Conservation (phyloP, 2,888 invertebrate species). For the Electrophaes corylata region DNA sequence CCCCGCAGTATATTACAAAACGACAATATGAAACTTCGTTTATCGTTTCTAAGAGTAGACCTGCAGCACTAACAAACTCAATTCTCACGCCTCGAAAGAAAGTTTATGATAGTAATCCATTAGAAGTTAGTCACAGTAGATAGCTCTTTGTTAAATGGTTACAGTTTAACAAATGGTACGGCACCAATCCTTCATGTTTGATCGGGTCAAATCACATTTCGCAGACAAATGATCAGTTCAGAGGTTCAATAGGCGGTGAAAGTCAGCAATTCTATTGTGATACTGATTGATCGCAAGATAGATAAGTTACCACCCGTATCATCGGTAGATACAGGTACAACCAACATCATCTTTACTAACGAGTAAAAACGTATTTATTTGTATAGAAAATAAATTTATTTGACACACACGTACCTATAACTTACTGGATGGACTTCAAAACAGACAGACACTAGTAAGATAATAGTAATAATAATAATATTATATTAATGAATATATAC, state of each 20-base stretch:
- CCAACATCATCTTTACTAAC: neutral
- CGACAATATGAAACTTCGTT: too few relatives aligned
- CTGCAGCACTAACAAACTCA: neutral
- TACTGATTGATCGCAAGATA: constrained; percentile 65
- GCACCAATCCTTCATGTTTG: constrained; percentile 53
- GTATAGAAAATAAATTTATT: too few relatives aligned
- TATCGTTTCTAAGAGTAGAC: too few relatives aligned
- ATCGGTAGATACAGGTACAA: constrained; percentile 36
- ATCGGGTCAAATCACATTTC: constrained; percentile 56
- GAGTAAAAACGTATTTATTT: neutral
- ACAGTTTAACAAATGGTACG: constrained; percentile 25
- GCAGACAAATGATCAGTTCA: constrained; percentile 55
- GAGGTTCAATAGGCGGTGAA: constrained; percentile 61
- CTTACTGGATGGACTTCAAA: too few relatives aligned
- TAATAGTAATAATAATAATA: too few relatives aligned
- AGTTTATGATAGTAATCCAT: neutral
- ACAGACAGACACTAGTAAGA: too few relatives aligned
- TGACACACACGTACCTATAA: too few relatives aligned
- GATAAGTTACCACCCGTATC: constrained; percentile 62
- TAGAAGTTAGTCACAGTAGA: neutral
- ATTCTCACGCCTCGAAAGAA: neutral
- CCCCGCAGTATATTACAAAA: too few relatives aligned
- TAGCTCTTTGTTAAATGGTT: neutral
- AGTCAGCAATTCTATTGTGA: constrained; percentile 72
- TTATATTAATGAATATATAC: too few relatives aligned